Evolutionary conservation across 2,888 invertebrate genomes (phyloP), one percentile per base, ranked within the genome.

Genomic region (Conchocele bisecta): DNA sequence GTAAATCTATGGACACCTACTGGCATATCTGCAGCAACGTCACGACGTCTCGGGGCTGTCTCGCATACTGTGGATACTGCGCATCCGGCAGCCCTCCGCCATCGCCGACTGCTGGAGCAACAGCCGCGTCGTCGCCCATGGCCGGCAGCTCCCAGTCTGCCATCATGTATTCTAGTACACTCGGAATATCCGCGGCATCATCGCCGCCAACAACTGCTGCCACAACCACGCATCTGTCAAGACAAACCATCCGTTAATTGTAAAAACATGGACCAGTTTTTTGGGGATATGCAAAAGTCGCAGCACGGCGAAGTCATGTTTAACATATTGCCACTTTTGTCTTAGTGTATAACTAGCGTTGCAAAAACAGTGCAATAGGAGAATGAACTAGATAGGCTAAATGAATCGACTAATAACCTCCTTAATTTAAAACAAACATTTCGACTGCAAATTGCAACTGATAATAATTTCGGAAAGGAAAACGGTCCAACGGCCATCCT

Each of bases 291-390:
- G 15, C 35, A 54, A 31, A 48, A 42, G 44, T 29, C 33, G 39
- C 15, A 37, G 50, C 24, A 48, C 60, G 5, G 71, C 71, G 13
- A 41, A 46, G 29, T 44, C 53, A 35, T 70, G 70, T 42, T 48
- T 70, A 24, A 63, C 50, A 44, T 26, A 59, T 37, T 70, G 70
- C 41, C 59, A 59, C 31, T 70, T 53, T 59, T 70, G 70, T 59
- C 48, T 17, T 51, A 42, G 56, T 56, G 20, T 20, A 41, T n/a
- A n/a, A n/a, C n/a, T n/a, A n/a, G n/a, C n/a, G n/a, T n/a, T n/a
- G n/a, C n/a, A n/a, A n/a, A n/a, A n/a, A n/a, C n/a, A n/a, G n/a
- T n/a, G n/a, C n/a, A n/a, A n/a, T n/a, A n/a, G n/a, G n/a, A n/a
- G n/a, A n/a, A n/a, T n/a, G n/a, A n/a, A n/a, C n/a, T n/a, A n/a